A percentile compares a stretch with the other conserved stretches of the same genome.
phyloP scores from a whole-genome alignment of 64 coral and sea anemone species.

The Montipora foliosa region DNA sequence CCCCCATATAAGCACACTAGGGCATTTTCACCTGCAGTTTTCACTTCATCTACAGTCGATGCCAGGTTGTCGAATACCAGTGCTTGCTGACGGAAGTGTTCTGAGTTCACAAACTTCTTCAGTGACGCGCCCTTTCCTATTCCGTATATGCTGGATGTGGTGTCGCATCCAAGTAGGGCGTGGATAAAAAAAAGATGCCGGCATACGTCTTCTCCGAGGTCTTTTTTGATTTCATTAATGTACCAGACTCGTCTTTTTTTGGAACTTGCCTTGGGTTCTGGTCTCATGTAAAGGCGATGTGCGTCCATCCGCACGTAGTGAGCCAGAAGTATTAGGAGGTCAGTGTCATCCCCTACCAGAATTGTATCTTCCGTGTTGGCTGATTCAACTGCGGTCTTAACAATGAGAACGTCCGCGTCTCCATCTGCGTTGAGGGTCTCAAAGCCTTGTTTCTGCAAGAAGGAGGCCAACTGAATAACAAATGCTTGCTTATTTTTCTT shows the following conservation, averaged over 20 bases:
- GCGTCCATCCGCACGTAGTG: neutral
- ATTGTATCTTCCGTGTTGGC: neutral
- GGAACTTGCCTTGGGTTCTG: conserved; percentile 57
- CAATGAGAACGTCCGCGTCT: conserved; percentile 63
- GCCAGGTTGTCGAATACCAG: neutral
- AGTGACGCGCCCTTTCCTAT: conserved; percentile 41
- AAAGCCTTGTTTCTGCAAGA: too few species aligned
- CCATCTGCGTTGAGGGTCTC: neutral
- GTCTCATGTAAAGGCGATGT: conserved; percentile 16
- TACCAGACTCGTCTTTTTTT: conserved; percentile 48
- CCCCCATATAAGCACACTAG: conserved; percentile 29
- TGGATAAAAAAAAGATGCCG: conserved; percentile 29
- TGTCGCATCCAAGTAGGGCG: conserved; percentile 45
- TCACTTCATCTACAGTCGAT: neutral
- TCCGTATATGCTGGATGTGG: conserved; percentile 28
- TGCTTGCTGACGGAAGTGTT: neutral
- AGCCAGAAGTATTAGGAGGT: conserved; percentile 7
- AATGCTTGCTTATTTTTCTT: too few species aligned
- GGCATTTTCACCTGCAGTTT: conserved; percentile 51
- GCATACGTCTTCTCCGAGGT: conserved; percentile 11
- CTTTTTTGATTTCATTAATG: neutral
- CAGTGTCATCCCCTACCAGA: conserved; percentile 72
- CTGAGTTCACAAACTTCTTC: conserved; percentile 1
- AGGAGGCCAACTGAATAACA: too few species aligned
- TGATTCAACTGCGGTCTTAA: conserved; percentile 56